Evolutionary conservation across 2,113 vertebrate species (phyloP).

Genomic region (Hiodon alosoides): DNA sequence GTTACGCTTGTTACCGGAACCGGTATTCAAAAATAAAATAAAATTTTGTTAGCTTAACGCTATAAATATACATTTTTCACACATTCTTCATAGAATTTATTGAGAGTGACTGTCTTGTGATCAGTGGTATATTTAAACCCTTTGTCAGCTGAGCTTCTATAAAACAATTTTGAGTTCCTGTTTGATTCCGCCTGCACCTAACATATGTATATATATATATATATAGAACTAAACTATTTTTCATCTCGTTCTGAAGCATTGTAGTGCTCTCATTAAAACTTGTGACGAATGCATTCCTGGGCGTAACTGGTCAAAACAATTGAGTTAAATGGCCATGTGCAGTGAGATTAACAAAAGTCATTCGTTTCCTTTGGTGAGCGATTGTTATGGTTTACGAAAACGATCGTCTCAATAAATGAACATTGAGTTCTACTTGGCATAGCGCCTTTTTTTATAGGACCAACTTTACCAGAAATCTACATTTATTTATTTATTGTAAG

Average conservation of each 20-base stretch:
- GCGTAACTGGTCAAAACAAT: too few relatives aligned
- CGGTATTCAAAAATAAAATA: constrained; percentile 34
- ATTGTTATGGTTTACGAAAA: not conserved
- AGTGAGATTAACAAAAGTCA: not conserved
- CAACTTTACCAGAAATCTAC: too few relatives aligned
- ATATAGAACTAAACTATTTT: not conserved
- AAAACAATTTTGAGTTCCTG: constrained; percentile 32
- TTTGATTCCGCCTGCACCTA: constrained; percentile 17
- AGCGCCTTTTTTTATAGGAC: too few relatives aligned
- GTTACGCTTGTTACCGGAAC: constrained; percentile 74
- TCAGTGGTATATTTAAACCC: constrained; percentile 34
- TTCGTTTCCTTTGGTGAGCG: not conserved
- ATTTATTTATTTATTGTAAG: too few relatives aligned
- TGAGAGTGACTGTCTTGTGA: constrained; percentile 35
- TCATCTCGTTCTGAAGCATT: not conserved
- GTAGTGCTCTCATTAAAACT: not conserved
- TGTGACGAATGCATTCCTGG: too few relatives aligned
- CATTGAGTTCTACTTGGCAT: not conserved
- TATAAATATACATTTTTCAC: constrained; percentile 47
- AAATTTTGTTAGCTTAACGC: constrained; percentile 62
- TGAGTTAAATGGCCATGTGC: too few relatives aligned
- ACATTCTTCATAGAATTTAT: constrained; percentile 38
- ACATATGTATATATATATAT: constrained; percentile 13
- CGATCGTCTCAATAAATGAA: not conserved
- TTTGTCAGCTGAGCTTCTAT: constrained; percentile 31